phyloP scores from a whole-genome alignment of 2,888 invertebrate species.

The Macrophya alboannulata region DNA sequence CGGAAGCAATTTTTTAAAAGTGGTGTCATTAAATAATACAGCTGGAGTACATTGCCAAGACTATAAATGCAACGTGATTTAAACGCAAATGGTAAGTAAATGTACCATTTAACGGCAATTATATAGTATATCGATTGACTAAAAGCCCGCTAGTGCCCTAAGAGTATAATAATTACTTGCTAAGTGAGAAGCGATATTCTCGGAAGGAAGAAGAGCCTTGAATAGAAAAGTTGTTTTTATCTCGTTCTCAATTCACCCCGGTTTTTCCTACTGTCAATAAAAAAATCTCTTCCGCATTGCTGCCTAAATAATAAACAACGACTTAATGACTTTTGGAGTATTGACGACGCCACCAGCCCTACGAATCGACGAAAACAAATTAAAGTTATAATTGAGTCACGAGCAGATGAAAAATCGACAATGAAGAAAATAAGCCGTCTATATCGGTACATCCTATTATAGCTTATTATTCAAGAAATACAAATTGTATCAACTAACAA shows the following conservation, averaged over 20 bases:
- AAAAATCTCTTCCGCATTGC: neutral
- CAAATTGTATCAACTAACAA: slow-evolving; percentile 9
- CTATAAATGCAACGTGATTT: slow-evolving; percentile 33
- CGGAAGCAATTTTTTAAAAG: slow-evolving; percentile 4
- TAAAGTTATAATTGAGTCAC: neutral
- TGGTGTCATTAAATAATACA: slow-evolving; percentile 9
- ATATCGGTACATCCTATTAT: neutral
- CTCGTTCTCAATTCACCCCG: neutral
- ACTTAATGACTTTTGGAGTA: neutral
- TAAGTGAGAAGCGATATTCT: slow-evolving; percentile 16
- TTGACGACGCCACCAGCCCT: neutral
- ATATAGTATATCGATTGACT: slow-evolving; percentile 32
- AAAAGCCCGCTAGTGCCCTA: neutral
- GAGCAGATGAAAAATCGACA: neutral
- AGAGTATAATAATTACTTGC: neutral
- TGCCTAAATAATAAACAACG: slow-evolving; percentile 12
- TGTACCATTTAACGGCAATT: slow-evolving; percentile 36
- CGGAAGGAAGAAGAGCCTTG: neutral
- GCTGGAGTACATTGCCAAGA: neutral
- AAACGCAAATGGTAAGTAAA: slow-evolving; percentile 29
- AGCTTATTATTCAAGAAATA: neutral
- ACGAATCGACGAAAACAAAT: slow-evolving; percentile 10
- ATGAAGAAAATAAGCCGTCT: neutral
- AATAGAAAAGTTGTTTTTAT: neutral
- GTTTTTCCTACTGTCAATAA: neutral